Conservation (phyloP, 2,888 invertebrate genomes). For the Alcis repandata region DNA sequence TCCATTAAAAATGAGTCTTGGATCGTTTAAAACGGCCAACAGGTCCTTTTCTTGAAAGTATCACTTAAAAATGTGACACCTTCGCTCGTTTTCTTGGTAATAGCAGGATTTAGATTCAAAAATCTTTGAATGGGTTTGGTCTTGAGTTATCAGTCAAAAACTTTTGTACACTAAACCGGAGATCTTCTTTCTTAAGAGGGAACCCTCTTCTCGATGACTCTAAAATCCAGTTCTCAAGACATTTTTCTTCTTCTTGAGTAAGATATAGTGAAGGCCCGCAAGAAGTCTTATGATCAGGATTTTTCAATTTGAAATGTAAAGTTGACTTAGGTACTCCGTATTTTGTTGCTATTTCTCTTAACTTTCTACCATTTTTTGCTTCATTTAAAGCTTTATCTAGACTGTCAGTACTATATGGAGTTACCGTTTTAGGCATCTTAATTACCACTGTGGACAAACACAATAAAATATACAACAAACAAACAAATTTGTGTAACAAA, state of each 20-base stretch:
- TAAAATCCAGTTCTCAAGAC: conserved; percentile 12
- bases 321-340: conserved; percentile 16
- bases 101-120: no score
- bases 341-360: conserved; percentile 17
- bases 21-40: no score
- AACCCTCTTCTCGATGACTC: conserved; percentile 15
- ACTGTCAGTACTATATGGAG: conserved; percentile 15
- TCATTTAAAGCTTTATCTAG: conserved; percentile 17
- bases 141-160: conserved; percentile 15
- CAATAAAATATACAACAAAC: conserved; percentile 15
- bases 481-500: conserved; percentile 7
- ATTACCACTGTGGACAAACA: conserved; percentile 8
- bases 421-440: conserved; percentile 16
- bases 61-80: no score
- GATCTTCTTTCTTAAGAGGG: conserved; percentile 19
- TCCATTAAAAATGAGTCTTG: no score
- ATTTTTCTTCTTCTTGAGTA: conserved; percentile 18
- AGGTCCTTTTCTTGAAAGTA: no score
- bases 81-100: no score
- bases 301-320: conserved; percentile 21
- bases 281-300: no score
- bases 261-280: conserved; percentile 20
- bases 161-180: conserved; percentile 17
- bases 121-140: no score
- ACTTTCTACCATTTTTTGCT: conserved; percentile 6